These are phyloP conservation scores for Etheostoma perlongum DNA, from an alignment of 2,797 vertebrate species.

Conservation along the genomic window DNA sequence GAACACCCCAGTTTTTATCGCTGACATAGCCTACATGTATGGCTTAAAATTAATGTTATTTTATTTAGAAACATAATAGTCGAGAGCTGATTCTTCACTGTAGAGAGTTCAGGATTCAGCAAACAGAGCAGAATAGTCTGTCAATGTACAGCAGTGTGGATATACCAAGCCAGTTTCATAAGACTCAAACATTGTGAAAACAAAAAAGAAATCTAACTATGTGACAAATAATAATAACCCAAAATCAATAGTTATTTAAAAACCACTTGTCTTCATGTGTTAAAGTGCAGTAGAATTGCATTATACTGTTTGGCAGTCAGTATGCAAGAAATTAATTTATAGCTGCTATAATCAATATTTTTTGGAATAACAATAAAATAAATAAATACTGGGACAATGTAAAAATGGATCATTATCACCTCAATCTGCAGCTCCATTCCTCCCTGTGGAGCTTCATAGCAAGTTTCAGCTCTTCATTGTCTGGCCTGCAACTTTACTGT, in stretches of 20 bases:
- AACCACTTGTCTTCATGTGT: background rate
- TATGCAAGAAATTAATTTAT: background rate
- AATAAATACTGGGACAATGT: too few species aligned
- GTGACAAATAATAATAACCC: background rate
- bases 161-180: background rate
- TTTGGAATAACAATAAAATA: too few species aligned
- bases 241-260: background rate
- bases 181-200: background rate
- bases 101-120: constrained; percentile 22
- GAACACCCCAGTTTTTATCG: constrained; percentile 47
- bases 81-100: constrained; percentile 2
- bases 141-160: background rate
- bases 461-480: background rate
- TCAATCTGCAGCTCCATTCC: too few species aligned
- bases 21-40: constrained; percentile 7
- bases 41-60: constrained; percentile 36
- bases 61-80: constrained; percentile 31
- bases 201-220: background rate
- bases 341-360: background rate
- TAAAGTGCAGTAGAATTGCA: background rate
- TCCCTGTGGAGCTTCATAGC: background rate
- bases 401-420: too few species aligned
- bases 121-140: constrained; percentile 15
- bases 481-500: background rate
- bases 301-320: background rate